Evolutionary conservation across 2,113 vertebrate species (phyloP).

Genomic region (Pyrgilauda ruficollis): DNA sequence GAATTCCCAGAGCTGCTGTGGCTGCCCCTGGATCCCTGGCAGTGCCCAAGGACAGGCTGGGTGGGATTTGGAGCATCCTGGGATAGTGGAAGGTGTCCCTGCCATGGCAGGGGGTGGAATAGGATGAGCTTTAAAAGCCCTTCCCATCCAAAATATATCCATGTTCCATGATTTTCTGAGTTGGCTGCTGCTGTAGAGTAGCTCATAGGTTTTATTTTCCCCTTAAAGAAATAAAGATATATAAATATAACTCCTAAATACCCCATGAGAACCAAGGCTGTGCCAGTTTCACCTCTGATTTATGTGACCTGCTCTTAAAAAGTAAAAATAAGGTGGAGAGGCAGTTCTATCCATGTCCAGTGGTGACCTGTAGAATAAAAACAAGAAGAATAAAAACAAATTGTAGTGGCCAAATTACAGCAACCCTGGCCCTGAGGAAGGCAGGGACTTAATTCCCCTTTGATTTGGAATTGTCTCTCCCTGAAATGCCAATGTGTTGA

Average conservation of each 20-base stretch:
- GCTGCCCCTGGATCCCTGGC: no score
- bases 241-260: not conserved
- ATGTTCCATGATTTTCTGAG: not conserved
- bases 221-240: not conserved
- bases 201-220: not conserved
- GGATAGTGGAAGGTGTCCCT: not conserved
- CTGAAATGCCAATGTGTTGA: no score
- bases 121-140: fast-evolving
- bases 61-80: no score
- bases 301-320: not conserved
- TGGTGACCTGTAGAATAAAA: not conserved
- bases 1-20: not conserved
- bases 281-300: not conserved
- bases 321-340: not conserved
- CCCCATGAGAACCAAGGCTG: not conserved
- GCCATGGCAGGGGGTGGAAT: not conserved
- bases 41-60: no score
- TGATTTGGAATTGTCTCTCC: not conserved
- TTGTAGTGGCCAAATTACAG: fast-evolving
- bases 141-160: not conserved
- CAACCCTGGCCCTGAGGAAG: not conserved
- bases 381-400: no score
- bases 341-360: not conserved
- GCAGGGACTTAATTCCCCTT: not conserved
- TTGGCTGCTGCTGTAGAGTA: not conserved